Evolutionary conservation across 2,113 vertebrate genomes (phyloP).

Genomic region (Equus przewalskii): DNA sequence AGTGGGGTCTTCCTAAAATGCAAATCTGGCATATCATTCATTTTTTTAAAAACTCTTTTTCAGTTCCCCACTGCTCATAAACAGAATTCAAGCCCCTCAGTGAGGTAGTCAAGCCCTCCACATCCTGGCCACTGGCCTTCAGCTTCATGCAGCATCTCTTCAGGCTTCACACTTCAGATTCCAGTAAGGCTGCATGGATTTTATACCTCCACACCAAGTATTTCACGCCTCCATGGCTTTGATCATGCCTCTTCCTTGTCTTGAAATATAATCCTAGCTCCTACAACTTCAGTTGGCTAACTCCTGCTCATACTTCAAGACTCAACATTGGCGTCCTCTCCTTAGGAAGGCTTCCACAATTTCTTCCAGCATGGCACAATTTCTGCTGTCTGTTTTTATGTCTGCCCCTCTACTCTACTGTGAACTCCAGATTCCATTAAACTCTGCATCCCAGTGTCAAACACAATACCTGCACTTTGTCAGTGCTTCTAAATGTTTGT

Average conservation of each 20-base stretch:
- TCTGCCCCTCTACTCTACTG: neutral
- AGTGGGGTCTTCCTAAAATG: neutral
- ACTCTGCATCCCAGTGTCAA: neutral
- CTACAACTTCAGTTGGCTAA: neutral
- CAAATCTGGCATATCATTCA: neutral
- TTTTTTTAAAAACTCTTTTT: neutral
- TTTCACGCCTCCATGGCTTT: neutral
- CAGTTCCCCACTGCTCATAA: neutral
- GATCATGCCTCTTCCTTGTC: neutral
- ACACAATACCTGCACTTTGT: neutral
- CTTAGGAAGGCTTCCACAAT: neutral
- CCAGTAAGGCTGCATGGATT: neutral
- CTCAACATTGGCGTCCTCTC: neutral
- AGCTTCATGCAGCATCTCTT: neutral
- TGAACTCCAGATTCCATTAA: neutral
- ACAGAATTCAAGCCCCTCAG: neutral
- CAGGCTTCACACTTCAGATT: neutral
- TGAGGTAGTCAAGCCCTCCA: neutral
- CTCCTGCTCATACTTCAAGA: neutral
- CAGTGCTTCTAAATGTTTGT: neutral
- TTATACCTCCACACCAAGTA: neutral
- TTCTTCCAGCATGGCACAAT: neutral
- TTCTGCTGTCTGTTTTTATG: neutral
- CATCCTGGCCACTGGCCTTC: neutral
- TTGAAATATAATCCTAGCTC: neutral